Conservation (phyloP, 1,140 invertebrate species). For the Zophobas atratus region DNA sequence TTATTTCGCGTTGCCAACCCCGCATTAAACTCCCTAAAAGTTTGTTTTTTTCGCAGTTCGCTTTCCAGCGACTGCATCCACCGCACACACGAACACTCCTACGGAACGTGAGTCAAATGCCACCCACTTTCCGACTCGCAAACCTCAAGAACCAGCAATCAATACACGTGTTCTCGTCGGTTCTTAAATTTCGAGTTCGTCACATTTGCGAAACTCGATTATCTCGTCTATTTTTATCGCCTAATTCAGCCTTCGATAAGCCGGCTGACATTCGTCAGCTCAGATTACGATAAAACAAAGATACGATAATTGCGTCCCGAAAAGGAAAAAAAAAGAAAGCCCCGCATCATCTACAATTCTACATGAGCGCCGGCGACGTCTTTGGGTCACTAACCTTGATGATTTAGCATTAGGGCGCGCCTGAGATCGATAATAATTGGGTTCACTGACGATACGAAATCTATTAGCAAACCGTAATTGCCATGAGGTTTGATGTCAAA, state of each 20-base stretch:
- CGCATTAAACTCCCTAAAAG: too few relatives aligned
- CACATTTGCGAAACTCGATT: not conserved
- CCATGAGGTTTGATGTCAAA: constrained; percentile 2
- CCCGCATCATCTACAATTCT: not conserved
- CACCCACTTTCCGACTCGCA: too few relatives aligned
- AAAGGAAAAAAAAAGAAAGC: too few relatives aligned
- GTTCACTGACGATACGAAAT: constrained; percentile 16
- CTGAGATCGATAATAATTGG: constrained; percentile 31
- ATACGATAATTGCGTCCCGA: too few relatives aligned
- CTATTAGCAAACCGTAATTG: constrained; percentile 20
- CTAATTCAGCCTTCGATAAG: not conserved
- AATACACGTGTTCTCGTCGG: not conserved
- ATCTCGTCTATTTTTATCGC: not conserved
- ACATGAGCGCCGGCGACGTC: not conserved
- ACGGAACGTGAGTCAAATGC: too few relatives aligned
- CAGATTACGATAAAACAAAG: not conserved
- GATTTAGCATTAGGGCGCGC: constrained; percentile 15
- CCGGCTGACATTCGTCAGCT: not conserved
- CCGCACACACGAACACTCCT: too few relatives aligned
- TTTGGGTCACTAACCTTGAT: constrained; percentile 35
- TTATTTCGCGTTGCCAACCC: too few relatives aligned
- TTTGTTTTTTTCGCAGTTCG: too few relatives aligned
- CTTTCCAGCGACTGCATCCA: too few relatives aligned
- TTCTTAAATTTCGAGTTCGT: not conserved
- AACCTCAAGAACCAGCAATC: too few relatives aligned